Conservation (phyloP, 2,888 invertebrate genomes). For the Cataglyphis livida region DNA sequence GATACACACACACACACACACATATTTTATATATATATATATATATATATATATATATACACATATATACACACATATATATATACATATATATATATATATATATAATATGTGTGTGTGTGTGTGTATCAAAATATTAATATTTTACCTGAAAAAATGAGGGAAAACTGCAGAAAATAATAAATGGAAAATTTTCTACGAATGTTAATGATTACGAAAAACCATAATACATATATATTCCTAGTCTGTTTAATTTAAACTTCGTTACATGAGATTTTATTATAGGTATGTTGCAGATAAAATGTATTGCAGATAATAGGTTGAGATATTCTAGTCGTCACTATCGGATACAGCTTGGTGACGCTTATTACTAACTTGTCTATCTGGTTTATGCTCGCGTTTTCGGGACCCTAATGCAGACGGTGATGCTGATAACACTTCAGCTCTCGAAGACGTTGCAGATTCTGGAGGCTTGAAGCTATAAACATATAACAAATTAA, state of each 20-base stretch:
- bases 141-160: background rate
- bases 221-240: background rate
- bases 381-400: constrained; percentile 79
- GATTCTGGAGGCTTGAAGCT: constrained; percentile 59
- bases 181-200: background rate
- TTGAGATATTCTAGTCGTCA: constrained; percentile 71
- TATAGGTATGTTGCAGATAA: constrained; percentile 39
- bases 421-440: constrained; percentile 43
- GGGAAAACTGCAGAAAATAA: background rate
- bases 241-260: constrained; percentile 10
- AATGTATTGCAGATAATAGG: constrained; percentile 51
- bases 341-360: constrained; percentile 74
- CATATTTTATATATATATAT: no score
- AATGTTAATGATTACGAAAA: constrained; percentile 40
- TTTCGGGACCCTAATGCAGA: constrained; percentile 75
- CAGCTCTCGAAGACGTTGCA: constrained; percentile 43
- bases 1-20: no score
- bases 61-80: no score
- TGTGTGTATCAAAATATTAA: background rate
- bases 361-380: constrained; percentile 78
- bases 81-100: no score
- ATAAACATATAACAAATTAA: constrained; percentile 56
- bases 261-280: constrained; percentile 45
- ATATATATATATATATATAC: no score
- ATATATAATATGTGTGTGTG: no score